Percentiles rank a stretch among this genome's conserved stretches.
Evolutionary conservation across 2,888 invertebrate genomes (phyloP).

Genomic region (Cephonodes hylas): DNA sequence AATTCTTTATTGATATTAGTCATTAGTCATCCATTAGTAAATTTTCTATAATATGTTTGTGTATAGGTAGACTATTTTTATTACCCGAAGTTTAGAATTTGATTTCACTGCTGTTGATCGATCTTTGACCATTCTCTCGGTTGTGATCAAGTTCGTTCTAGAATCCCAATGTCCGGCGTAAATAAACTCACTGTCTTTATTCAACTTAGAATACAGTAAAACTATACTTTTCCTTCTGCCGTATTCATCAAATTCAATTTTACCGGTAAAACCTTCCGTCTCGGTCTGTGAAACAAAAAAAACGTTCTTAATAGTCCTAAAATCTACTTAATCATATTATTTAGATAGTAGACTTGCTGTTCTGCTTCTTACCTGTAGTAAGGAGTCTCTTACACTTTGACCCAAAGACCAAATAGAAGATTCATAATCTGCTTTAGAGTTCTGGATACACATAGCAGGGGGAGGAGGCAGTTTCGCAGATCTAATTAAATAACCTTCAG

Average conservation of each 20-base stretch:
- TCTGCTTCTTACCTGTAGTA: conserved; percentile 40
- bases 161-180: conserved; percentile 80
- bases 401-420: conserved; percentile 55
- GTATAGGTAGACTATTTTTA: no score
- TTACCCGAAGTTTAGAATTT: conserved; percentile 83
- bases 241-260: conserved; percentile 83
- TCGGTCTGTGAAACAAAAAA: conserved; percentile 60
- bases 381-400: conserved; percentile 40
- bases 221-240: conserved; percentile 84
- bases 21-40: no score
- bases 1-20: no score
- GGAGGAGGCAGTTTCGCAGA: conserved; percentile 32
- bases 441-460: conserved; percentile 84
- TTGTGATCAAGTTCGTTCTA: conserved; percentile 51
- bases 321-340: background rate
- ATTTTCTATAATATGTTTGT: no score
- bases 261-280: conserved; percentile 83
- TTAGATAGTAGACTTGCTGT: background rate
- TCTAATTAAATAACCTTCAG: conserved; percentile 32
- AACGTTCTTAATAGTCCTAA: no score
- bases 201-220: conserved; percentile 78
- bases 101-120: conserved; percentile 54
- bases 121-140: conserved; percentile 46
- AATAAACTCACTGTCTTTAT: conserved; percentile 77
- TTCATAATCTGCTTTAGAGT: conserved; percentile 74